Evolutionary conservation across 1,140 invertebrate genomes (phyloP).

Genomic region (Lamellibrachia luymesi): DNA sequence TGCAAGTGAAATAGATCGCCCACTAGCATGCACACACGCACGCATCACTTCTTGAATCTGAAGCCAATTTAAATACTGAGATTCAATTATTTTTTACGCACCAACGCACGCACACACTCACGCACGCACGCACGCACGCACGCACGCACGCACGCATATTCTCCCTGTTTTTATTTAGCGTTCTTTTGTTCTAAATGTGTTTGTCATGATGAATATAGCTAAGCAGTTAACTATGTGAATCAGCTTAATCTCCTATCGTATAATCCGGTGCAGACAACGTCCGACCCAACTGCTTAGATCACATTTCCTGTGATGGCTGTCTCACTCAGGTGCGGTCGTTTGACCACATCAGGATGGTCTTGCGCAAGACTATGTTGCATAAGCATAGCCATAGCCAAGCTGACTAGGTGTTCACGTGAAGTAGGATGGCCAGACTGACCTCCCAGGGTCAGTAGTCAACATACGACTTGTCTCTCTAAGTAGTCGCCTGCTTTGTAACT

Average conservation of each 20-base stretch:
- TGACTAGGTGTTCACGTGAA: background rate
- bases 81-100: background rate
- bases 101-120: background rate
- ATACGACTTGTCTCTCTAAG: background rate
- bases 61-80: background rate
- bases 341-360: background rate
- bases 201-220: background rate
- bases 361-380: background rate
- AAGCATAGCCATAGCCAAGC: background rate
- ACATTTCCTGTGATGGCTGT: background rate
- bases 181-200: no score
- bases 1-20: background rate
- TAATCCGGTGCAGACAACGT: no score
- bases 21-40: slow-evolving; percentile 14
- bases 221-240: background rate
- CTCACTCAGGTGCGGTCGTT: background rate
- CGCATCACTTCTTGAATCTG: background rate
- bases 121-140: slow-evolving; percentile 10
- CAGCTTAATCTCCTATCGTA: no score
- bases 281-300: no score
- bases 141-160: slow-evolving; percentile 1
- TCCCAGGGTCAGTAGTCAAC: no score
- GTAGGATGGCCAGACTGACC: background rate
- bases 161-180: no score
- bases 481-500: background rate